Evolutionary conservation across 2,113 vertebrate genomes (phyloP), one percentile per base, ranked within the genome.

Genomic region (Rafetus swinhoei): DNA sequence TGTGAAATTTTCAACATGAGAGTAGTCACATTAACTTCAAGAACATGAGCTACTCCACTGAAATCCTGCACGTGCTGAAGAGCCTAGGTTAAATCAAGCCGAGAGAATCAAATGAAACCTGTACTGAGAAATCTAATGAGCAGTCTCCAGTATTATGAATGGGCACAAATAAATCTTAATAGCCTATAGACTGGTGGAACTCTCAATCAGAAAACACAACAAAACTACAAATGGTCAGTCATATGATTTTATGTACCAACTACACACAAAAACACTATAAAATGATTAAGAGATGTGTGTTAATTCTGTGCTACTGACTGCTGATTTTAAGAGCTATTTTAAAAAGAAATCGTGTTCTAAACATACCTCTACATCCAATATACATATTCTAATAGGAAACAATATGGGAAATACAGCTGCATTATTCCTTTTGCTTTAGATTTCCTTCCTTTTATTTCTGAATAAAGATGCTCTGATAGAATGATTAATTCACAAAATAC

Each of bases 1-100:
- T n/a, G 32, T 0, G 0, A 0, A 0, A 18, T 1, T 0, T 39
- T 65, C 9, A 83, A 15, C 59, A 22, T 54, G 77, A 84, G 1
- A 60, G 35, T 22, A 39, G 11, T 22, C 6, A 29, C 16, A 1
- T 15, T 76, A 86, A 56, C 54, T 18, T 60, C 77, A 79, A 25
- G 2, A 3, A 3, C 4, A 0, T 0, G 57, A 85, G 22, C 7
- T 81, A 32, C 19, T 9, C n/a, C 18, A 62, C 60, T 62, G 4
- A 81, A 55, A 3, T 84, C 90, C 11, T 76, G 22, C 69, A 79
- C 2, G 25, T 0, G 45, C 0, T 4, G 10, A 27, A 19, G 18
- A 52, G 39, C 72, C 27, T 52, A 45, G 54, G 69, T 74, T 35
- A 19, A 85, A 79, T 56, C 9, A 29, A 85, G 39, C n/a, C 45